phyloP scores from a whole-genome alignment of 2,113 vertebrate genomes.

The Poeciliopsis retropinna region DNA sequence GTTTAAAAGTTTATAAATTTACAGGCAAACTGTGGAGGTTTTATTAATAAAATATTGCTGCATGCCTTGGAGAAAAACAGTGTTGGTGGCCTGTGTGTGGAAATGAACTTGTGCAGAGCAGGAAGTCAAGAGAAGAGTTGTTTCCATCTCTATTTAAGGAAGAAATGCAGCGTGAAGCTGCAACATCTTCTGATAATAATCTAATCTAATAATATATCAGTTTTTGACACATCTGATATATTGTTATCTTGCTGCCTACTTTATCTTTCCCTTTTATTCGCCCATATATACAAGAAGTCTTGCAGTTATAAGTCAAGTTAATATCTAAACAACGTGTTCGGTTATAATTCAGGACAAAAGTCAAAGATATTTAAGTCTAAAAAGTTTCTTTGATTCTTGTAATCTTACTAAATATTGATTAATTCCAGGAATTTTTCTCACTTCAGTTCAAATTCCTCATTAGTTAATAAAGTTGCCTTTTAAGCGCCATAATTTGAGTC shows the following conservation, averaged over 20 bases:
- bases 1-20: conserved; percentile 25
- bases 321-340: neutral
- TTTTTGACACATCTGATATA: neutral
- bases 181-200: no score
- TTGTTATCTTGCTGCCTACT: neutral
- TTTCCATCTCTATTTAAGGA: conserved; percentile 59
- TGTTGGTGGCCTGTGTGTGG: neutral
- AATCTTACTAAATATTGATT: neutral
- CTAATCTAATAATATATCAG: no score
- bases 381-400: neutral
- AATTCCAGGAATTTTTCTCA: no score
- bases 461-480: no score
- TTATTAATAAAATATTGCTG: neutral
- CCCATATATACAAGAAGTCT: neutral
- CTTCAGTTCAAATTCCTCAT: no score
- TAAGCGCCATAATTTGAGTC: no score
- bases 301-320: neutral
- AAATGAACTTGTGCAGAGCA: neutral
- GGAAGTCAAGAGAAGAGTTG: conserved; percentile 39
- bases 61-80: neutral
- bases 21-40: neutral
- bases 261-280: neutral
- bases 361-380: neutral
- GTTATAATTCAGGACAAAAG: neutral
- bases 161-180: conserved; percentile 13